Conservation (phyloP, 37 sponge, comb jelly and placozoan species). For the Lycopodina hypogea region DNA sequence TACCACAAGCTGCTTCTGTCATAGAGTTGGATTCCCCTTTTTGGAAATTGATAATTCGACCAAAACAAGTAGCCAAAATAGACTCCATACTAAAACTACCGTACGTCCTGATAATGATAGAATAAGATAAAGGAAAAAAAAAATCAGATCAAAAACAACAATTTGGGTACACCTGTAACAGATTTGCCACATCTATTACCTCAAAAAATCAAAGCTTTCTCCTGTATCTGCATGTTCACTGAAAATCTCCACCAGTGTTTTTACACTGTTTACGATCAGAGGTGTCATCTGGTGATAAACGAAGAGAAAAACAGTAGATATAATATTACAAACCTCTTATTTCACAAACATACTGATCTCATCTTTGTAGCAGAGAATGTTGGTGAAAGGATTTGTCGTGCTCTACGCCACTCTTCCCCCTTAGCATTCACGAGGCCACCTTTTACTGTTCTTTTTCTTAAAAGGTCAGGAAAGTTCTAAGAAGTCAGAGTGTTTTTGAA, state of each 20-base stretch:
- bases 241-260: slow-evolving; percentile 21
- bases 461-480: slow-evolving; percentile 19
- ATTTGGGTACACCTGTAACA: slow-evolving; percentile 7
- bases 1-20: slow-evolving; percentile 22
- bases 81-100: slow-evolving; percentile 62
- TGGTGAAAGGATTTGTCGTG: slow-evolving; percentile 48
- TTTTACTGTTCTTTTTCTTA: neutral
- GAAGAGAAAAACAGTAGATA: neutral
- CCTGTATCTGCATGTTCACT: slow-evolving; percentile 20
- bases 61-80: slow-evolving; percentile 62
- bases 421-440: slow-evolving; percentile 38
- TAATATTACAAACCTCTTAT: neutral
- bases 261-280: slow-evolving; percentile 40
- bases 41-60: slow-evolving; percentile 31
- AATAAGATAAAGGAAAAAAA: slow-evolving; percentile 31
- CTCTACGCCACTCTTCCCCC: slow-evolving; percentile 47
- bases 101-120: slow-evolving; percentile 14
- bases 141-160: neutral
- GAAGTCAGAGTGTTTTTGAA: too few relatives aligned
- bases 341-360: slow-evolving; percentile 36
- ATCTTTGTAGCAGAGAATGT: slow-evolving; percentile 59
- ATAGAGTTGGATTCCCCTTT: slow-evolving; percentile 51
- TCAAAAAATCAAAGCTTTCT: slow-evolving; percentile 41
- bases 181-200: too few relatives aligned
- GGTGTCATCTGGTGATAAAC: slow-evolving; percentile 54